Evolutionary conservation across 1,140 invertebrate genomes (phyloP), one percentile per base, ranked within the genome.

Genomic region (Stenopsyche tienmushanensis): DNA sequence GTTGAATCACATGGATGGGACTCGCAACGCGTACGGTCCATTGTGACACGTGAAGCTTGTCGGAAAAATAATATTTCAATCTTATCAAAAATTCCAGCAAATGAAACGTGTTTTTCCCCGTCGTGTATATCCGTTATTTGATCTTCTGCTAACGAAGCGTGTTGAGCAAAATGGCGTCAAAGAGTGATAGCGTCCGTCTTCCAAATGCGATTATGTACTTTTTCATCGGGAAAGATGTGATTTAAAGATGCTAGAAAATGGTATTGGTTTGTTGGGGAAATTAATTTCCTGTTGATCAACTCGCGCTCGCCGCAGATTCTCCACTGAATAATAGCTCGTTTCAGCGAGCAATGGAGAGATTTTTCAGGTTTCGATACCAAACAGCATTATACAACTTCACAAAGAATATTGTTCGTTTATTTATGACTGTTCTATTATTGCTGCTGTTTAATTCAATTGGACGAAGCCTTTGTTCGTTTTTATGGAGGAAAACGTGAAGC

Each of bases 221-320:
- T 20, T 42, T 21, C 23, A 17, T 10, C 13, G 17, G 50, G 3
- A 41, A 25, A 49, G 57, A 60, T 60, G 24, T 34, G 57, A 60
- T 44, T 60, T 47, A 13, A 26, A 45, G 57, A 60, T 60, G 47
- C 34, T 10, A 24, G 54, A 57, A 39, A 34, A 13, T 5, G 5
- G 29, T 34, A 57, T 63, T 55, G 62, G 45, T 44, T 63, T 25
- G 54, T 60, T 20, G 49, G 58, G 67, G 67, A 69, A 69, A 69
- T 69, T 69, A 69, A 65, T 65, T 69, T 69, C 67, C 63, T 65
- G 57, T 25, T 62, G 54, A 62, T 63, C 63, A 65, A 29, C 39
- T 34, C 52, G 24, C 24, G 5, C 18, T 52, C 49, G 49, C 49
- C 49, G 26, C 24, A 54, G 52, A 29, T 25, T 25, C 49, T 13